Evolutionary conservation across 2,797 vertebrate species (phyloP).

Genomic region (Discoglossus pictus): DNA sequence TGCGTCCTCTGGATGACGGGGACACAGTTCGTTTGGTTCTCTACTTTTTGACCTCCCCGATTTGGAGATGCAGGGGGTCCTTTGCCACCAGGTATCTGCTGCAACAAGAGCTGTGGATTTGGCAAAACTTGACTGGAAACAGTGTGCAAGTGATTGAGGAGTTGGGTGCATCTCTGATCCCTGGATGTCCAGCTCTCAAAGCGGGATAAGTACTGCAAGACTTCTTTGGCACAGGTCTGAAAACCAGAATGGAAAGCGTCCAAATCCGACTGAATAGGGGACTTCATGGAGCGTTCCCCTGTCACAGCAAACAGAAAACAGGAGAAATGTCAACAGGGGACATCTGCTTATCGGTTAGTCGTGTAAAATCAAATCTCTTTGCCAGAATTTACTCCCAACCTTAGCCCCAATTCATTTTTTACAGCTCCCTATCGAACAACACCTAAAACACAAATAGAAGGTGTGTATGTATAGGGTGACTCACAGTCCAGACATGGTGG

Average conservation of each 20-base stretch:
- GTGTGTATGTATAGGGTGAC: too few relatives aligned
- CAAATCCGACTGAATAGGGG: conserved; percentile 84
- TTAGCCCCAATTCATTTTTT: not conserved
- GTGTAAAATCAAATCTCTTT: not conserved
- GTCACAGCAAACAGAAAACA: conserved; percentile 24
- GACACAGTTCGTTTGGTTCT: conserved; percentile 86
- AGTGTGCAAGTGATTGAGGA: conserved; percentile 87
- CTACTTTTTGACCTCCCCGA: conserved; percentile 68
- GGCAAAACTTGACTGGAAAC: conserved; percentile 83
- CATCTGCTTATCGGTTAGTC: conserved; percentile 10
- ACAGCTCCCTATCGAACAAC: not conserved
- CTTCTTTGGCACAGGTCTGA: conserved; percentile 94
- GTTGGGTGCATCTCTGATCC: conserved; percentile 88
- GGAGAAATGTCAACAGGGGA: conserved; percentile 11
- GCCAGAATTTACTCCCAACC: conserved; percentile 8
- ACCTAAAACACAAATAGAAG: not conserved
- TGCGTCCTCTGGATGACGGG: conserved; percentile 96
- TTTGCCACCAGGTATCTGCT: conserved; percentile 69
- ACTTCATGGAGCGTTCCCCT: conserved; percentile 87
- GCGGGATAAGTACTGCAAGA: conserved; percentile 89
- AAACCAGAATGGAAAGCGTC: conserved; percentile 94
- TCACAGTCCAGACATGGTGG: too few relatives aligned
- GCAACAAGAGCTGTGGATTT: conserved; percentile 69
- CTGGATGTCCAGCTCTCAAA: conserved; percentile 88
- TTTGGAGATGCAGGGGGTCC: conserved; percentile 62